These are phyloP conservation scores for Grus americana DNA, from an alignment of 2,113 vertebrate genomes.

Conservation along the genomic window DNA sequence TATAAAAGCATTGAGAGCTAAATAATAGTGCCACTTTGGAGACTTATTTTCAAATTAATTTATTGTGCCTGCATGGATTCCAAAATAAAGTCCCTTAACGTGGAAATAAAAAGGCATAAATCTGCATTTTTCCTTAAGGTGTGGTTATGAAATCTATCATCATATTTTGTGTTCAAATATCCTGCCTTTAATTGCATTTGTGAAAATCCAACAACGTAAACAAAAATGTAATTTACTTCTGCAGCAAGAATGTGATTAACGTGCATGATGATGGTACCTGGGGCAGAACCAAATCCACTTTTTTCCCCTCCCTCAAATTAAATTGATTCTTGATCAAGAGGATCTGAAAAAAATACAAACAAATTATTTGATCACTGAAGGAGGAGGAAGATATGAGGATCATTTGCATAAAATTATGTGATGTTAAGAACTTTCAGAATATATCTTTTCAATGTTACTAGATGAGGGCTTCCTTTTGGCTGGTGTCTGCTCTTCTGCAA, in stretches of 20 bases:
- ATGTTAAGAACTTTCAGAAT: not conserved
- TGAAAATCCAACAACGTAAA: conserved; percentile 1
- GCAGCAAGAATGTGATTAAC: not conserved
- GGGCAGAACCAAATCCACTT: not conserved
- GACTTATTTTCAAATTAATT: not conserved
- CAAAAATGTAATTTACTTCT: not conserved
- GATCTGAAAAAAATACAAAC: not conserved
- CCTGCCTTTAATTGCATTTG: not conserved
- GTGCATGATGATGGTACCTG: not conserved
- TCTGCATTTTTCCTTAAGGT: not conserved
- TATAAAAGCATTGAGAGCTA: not conserved
- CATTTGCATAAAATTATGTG: not conserved
- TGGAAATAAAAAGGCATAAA: not conserved
- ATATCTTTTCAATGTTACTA: not conserved
- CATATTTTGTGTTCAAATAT: not conserved
- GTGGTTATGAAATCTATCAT: not conserved
- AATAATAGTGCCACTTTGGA: not conserved
- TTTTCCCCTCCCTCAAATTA: not conserved
- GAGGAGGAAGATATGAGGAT: not conserved
- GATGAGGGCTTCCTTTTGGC: not conserved
- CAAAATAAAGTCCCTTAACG: not conserved
- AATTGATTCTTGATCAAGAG: not conserved
- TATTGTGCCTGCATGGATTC: not conserved
- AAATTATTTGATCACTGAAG: not conserved
- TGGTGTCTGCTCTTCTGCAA: not conserved